Evolutionary conservation across 2,113 vertebrate genomes (phyloP).

Genomic region (Gila orcuttii): DNA sequence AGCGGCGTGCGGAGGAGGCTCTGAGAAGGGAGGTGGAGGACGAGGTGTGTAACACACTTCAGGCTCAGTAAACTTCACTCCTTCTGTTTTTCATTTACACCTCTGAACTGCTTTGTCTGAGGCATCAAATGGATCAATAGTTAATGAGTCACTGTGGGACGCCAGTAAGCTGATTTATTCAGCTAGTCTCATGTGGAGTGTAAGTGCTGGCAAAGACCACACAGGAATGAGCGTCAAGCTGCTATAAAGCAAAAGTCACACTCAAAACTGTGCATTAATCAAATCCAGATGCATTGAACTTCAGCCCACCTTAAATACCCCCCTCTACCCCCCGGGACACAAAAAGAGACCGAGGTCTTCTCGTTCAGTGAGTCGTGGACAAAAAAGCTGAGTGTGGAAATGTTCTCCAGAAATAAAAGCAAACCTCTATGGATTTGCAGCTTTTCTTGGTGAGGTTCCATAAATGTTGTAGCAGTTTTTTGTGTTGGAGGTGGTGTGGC

Average conservation of each 20-base stretch:
- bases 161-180: conserved; percentile 32
- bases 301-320: conserved; percentile 29
- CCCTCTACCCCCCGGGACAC: neutral
- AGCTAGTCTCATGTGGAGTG: conserved; percentile 14
- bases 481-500: neutral
- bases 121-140: conserved; percentile 54
- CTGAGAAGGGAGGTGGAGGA: conserved; percentile 70
- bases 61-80: neutral
- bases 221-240: conserved; percentile 47
- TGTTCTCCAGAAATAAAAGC: neutral
- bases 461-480: conserved; percentile 4
- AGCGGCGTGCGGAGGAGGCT: conserved; percentile 68
- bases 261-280: conserved; percentile 46
- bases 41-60: conserved; percentile 64
- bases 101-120: conserved; percentile 7
- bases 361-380: neutral
- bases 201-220: conserved; percentile 56
- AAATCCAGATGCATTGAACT: conserved; percentile 43
- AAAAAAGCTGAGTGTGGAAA: conserved; percentile 22
- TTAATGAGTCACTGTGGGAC: conserved; percentile 52
- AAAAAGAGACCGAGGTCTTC: neutral
- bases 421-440: neutral
- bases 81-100: conserved; percentile 21
- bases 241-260: neutral
- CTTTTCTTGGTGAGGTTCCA: neutral